Conservation (phyloP, 2,888 invertebrate species). For the Drosophila macrospina region DNA sequence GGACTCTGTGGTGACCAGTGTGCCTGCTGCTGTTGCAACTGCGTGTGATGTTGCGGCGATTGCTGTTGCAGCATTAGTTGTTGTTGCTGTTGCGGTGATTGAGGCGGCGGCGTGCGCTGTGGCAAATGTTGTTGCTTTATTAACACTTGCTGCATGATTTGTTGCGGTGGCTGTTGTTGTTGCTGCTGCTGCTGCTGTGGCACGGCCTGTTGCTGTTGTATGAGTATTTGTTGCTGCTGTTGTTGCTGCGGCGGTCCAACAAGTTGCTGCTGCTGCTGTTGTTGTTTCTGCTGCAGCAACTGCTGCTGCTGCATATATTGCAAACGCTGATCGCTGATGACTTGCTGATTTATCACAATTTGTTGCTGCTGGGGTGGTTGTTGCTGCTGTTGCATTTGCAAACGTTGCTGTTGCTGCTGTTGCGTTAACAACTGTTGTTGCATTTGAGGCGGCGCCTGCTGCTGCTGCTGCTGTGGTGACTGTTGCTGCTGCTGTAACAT, state of each 20-base stretch:
- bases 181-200: conserved; percentile 85
- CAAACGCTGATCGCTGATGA: conserved; percentile 84
- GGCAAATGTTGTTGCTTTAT: conserved; percentile 83
- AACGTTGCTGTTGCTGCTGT: conserved; percentile 65
- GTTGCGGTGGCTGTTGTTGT: conserved; percentile 74
- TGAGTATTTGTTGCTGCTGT: conserved; percentile 73
- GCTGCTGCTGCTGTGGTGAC: conserved; percentile 63
- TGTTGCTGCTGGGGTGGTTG: conserved; percentile 80
- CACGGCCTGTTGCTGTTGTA: conserved; percentile 71
- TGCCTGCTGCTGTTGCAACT: conserved; percentile 83
- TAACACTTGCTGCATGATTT: conserved; percentile 85
- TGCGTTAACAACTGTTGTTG: conserved; percentile 72
- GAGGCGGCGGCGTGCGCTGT: conserved; percentile 82
- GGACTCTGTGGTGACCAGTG: conserved; percentile 85
- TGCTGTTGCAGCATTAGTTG: conserved; percentile 88
- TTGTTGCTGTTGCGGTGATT: conserved; percentile 77
- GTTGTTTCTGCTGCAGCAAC: conserved; percentile 76
- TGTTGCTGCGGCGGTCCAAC: conserved; percentile 84
- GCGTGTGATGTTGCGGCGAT: conserved; percentile 79
- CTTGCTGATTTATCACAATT: conserved; percentile 84
- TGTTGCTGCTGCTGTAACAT: conserved; percentile 70
- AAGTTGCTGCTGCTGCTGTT: conserved; percentile 79
- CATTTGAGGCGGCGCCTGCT: conserved; percentile 68
- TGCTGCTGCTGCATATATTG: conserved; percentile 83
- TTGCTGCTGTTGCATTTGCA: conserved; percentile 82